Percentiles rank a stretch among this genome's conserved stretches.
Conservation (phyloP, 2,797 vertebrate genomes). For the Pseudotriccus pelzelni region DNA sequence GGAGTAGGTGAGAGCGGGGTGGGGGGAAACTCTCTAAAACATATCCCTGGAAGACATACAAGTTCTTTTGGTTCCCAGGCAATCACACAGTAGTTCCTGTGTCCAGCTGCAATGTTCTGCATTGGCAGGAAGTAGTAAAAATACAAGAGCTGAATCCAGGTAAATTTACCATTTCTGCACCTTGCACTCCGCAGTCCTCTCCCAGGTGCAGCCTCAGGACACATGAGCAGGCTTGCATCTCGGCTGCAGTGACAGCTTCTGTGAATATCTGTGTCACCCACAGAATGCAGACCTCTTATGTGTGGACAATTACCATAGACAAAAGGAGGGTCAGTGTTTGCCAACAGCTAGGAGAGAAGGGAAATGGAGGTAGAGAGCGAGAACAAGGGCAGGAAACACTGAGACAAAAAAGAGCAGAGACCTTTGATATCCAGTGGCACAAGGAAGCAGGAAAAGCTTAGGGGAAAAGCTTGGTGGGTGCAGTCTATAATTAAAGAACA, state of each 20-base stretch:
- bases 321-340: neutral
- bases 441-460: neutral
- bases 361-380: accelerated
- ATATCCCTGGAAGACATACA: neutral
- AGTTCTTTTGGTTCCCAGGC: neutral
- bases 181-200: neutral
- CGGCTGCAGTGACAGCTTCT: neutral
- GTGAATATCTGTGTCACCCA: neutral
- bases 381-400: neutral
- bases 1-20: neutral
- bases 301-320: neutral
- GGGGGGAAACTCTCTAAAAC: neutral
- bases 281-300: neutral
- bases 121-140: neutral
- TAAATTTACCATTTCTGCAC: neutral
- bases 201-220: accelerated
- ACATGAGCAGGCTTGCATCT: neutral
- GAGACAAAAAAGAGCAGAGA: neutral
- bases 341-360: neutral
- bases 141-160: neutral
- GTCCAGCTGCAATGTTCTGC: neutral
- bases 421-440: neutral
- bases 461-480: neutral
- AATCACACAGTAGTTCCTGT: neutral
- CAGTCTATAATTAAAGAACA: neutral